A percentile compares a stretch with the other conserved stretches of the same genome.
These are phyloP conservation scores for Trachymyrmex cornetzi DNA, from an alignment of 1,140 invertebrate genomes.

Conservation along the genomic window DNA sequence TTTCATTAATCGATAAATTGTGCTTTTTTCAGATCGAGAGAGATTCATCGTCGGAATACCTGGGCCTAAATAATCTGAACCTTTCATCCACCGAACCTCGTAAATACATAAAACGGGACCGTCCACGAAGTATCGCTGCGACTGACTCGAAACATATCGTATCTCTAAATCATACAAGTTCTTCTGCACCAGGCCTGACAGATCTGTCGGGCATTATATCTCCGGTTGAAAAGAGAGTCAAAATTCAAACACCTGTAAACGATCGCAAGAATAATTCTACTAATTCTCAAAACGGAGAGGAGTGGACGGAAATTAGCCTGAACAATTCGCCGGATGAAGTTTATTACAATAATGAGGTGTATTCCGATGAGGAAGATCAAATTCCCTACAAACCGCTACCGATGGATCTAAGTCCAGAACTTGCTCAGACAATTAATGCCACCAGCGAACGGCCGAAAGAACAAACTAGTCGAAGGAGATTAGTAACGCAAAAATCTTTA, in stretches of 20 bases:
- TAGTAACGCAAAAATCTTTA: conserved; percentile 83
- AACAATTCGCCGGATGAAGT: conserved; percentile 85
- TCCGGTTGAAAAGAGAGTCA: conserved; percentile 75
- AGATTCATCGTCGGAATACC: conserved; percentile 82
- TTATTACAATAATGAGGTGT: conserved; percentile 82
- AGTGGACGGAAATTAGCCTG: conserved; percentile 87
- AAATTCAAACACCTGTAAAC: conserved; percentile 72
- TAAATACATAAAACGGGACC: conserved; percentile 84
- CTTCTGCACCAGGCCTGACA: conserved; percentile 78
- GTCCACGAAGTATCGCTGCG: conserved; percentile 81
- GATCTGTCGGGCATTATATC: conserved; percentile 77
- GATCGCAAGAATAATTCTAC: conserved; percentile 55
- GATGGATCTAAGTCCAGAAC: conserved; percentile 82
- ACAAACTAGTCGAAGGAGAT: conserved; percentile 71
- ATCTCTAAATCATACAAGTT: conserved; percentile 76
- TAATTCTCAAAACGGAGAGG: conserved; percentile 80
- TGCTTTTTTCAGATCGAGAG: conserved; percentile 76
- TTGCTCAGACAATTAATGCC: conserved; percentile 46
- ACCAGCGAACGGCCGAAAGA: conserved; percentile 48
- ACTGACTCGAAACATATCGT: conserved; percentile 80
- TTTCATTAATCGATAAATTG: not conserved
- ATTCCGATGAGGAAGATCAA: conserved; percentile 84
- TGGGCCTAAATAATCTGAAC: conserved; percentile 82
- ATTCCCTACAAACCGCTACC: conserved; percentile 85
- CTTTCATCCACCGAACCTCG: conserved; percentile 83